These are phyloP conservation scores for Muscicapa striata DNA, from an alignment of 2,797 vertebrate genomes.

Conservation along the genomic window DNA sequence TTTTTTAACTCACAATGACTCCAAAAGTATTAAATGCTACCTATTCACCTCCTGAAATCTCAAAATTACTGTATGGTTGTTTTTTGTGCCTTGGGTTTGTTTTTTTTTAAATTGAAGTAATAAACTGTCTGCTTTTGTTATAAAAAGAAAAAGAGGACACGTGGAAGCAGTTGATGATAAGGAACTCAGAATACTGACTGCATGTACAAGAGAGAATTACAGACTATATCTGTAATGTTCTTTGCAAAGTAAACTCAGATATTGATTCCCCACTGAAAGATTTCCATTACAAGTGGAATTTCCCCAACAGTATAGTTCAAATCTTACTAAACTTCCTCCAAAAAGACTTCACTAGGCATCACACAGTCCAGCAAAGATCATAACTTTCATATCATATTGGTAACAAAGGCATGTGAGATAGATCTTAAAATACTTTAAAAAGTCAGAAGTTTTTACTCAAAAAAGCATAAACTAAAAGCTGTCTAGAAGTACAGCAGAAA, in stretches of 20 bases:
- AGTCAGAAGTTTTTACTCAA: neutral
- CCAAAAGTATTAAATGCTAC: neutral
- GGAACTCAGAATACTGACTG: neutral
- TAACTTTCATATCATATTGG: neutral
- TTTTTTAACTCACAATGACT: neutral
- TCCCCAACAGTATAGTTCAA: neutral
- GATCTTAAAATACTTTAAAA: neutral
- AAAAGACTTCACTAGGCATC: neutral
- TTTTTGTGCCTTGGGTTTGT: neutral
- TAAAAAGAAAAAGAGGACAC: neutral
- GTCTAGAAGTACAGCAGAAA: neutral
- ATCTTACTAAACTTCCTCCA: neutral
- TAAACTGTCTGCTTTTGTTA: neutral
- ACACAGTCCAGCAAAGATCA: neutral
- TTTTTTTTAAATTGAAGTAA: neutral
- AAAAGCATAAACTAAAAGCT: neutral
- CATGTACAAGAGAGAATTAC: neutral
- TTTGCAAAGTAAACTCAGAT: neutral
- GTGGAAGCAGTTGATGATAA: neutral
- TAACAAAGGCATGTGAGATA: neutral
- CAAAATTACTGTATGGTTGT: neutral
- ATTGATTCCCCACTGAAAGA: neutral
- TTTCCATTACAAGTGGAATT: neutral
- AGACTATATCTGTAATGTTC: neutral
- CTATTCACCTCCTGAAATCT: neutral